Percentiles rank a stretch among this genome's conserved stretches.
These are phyloP conservation scores for Stenodera caucasica DNA, from an alignment of 2,888 invertebrate genomes.

Conservation along the genomic window DNA sequence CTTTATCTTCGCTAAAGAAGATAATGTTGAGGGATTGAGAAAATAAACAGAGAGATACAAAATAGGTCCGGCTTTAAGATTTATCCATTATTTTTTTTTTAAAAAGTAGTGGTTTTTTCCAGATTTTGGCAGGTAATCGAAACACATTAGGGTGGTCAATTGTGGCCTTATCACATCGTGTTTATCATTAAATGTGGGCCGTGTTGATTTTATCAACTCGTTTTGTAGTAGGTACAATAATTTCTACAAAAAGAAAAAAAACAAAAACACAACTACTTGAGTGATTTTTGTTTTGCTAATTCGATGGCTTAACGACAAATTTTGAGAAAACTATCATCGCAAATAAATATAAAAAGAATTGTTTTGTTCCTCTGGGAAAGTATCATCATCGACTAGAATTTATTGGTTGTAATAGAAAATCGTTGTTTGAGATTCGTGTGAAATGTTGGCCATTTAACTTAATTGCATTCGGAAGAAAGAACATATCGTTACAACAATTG, in stretches of 20 bases:
- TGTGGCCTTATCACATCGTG: background rate
- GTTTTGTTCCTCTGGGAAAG: no score
- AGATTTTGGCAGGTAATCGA: background rate
- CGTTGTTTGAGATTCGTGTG: slow-evolving; percentile 49
- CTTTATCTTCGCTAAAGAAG: slow-evolving; percentile 33
- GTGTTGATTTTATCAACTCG: background rate
- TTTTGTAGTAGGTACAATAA: background rate
- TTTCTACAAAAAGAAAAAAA: no score
- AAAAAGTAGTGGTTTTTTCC: background rate
- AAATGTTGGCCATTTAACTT: slow-evolving; percentile 48
- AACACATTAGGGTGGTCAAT: background rate
- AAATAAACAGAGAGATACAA: background rate
- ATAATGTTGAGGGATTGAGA: background rate
- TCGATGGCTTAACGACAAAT: no score
- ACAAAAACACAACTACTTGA: no score
- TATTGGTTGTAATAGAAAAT: slow-evolving; percentile 43
- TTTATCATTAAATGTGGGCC: background rate
- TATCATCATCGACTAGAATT: no score
- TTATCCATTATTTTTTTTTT: no score
- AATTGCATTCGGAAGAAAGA: slow-evolving; percentile 47
- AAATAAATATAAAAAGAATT: no score
- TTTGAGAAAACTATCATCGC: no score
- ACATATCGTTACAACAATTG: slow-evolving; percentile 28
- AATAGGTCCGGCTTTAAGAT: background rate
- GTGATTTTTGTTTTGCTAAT: no score